Evolutionary conservation across 2,888 invertebrate genomes (phyloP), one percentile per base, ranked within the genome.

Genomic region (Meteorus colon): DNA sequence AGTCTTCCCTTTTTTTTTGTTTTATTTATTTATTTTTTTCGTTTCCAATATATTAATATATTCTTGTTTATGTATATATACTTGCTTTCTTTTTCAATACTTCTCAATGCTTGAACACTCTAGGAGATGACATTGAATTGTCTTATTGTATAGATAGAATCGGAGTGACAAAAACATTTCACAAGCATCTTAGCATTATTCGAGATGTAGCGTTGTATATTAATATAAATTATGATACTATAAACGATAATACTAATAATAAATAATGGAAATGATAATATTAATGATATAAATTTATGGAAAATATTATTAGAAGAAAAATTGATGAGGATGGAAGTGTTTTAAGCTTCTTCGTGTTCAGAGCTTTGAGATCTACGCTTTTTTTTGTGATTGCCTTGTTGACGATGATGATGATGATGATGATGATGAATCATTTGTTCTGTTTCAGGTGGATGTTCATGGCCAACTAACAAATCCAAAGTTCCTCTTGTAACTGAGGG

Each of bases 301-400:
- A 41, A 41, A 31, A 37, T 24, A 24, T 65, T 10, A 12, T 8
- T 65, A 10, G 19, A 3, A 12, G 41, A 19, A 41, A 41, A 19
- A 41, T 14, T 48, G 16, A 4, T 45, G 37, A 34, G 10, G 6
- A 24, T 74, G 2, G 27, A n/a, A 70, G 34, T 59, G 24, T 24
- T 1, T 88, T 86, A 88, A 85, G 88, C 88, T 81, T 86, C 87
- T 80, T 87, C 87, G 79, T 85, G 82, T 73, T 87, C 85, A 65
- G 88, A 88, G 77, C 86, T 82, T 75, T 88, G 87, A 65, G 88
- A 88, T 77, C 85, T 87, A 62, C 87, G 87, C 84, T 88, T 88
- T 83, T 88, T 87, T 82, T 87, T 88, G 74, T 88, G 85, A 69
- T 88, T 87, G 48, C 84, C 84, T 68, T 86, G 87, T 59, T 83